phyloP scores from a whole-genome alignment of 2,888 invertebrate species.

The Zhuqinia jingwanae region DNA sequence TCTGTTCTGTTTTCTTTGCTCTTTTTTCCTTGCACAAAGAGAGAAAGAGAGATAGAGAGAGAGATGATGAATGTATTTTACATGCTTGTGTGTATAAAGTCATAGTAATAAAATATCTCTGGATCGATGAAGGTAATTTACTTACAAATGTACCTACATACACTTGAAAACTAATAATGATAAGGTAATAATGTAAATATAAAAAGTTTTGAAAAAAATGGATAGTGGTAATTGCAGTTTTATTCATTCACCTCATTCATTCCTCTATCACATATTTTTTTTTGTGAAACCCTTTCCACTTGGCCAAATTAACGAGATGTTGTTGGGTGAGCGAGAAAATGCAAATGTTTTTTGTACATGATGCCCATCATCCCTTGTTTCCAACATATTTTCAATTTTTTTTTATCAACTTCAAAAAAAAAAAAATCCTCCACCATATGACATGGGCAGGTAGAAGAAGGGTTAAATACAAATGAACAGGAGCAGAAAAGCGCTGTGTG shows the following conservation, averaged over 20 bases:
- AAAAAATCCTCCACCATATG: neutral
- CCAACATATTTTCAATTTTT: too few species aligned
- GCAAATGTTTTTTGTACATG: neutral
- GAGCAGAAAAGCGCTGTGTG: conserved; percentile 41
- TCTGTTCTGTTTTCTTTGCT: neutral
- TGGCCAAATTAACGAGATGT: conserved; percentile 48
- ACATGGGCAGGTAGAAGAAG: neutral
- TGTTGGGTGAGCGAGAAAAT: neutral
- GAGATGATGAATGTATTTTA: neutral
- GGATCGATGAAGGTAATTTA: too few species aligned
- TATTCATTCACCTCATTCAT: conserved; percentile 27
- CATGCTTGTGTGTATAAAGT: too few species aligned
- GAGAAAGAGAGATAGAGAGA: too few species aligned
- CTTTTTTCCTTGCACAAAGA: neutral
- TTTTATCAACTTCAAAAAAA: too few species aligned
- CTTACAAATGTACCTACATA: too few species aligned
- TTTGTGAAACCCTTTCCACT: conserved; percentile 32
- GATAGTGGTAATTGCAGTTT: conserved; percentile 13
- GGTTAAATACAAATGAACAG: too few species aligned
- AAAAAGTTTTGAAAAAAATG: too few species aligned
- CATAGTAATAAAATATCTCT: too few species aligned
- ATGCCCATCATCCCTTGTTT: too few species aligned
- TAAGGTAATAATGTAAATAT: too few species aligned
- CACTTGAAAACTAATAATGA: neutral
- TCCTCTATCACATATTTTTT: conserved; percentile 26